Evolutionary conservation across 2,797 vertebrate species (phyloP).

Genomic region (Anas georgica): DNA sequence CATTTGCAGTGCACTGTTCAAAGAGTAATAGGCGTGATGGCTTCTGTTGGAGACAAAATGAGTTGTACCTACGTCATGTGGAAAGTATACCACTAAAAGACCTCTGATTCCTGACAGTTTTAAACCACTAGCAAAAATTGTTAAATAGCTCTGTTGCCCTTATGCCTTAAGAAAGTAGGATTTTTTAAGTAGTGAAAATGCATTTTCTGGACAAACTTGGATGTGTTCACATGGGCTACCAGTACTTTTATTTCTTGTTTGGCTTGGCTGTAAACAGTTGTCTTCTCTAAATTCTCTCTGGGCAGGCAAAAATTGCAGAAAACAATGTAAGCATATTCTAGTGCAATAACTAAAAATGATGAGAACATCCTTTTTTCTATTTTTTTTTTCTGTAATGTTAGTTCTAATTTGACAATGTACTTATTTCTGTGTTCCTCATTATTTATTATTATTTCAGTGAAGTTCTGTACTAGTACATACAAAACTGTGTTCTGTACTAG

Average conservation of each 20-base stretch:
- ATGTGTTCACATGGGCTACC: not conserved
- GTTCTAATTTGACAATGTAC: not conserved
- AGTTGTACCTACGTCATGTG: not conserved
- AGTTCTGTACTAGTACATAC: not conserved
- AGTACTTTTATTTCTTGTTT: not conserved
- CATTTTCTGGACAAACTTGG: conserved; percentile 2
- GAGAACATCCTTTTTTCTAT: not conserved
- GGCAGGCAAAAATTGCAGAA: not conserved
- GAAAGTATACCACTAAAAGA: conserved; percentile 24
- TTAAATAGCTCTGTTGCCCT: conserved; percentile 42
- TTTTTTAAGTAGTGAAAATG: conserved; percentile 16
- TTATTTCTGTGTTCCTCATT: not conserved
- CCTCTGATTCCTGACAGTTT: conserved; percentile 46
- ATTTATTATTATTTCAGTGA: not conserved
- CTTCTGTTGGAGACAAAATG: conserved; percentile 12
- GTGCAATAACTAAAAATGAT: not conserved
- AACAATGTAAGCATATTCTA: not conserved
- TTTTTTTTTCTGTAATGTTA: not conserved
- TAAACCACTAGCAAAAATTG: conserved; percentile 46
- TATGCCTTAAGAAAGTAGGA: not conserved
- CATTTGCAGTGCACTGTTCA: conserved; percentile 13
- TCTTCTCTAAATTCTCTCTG: not conserved
- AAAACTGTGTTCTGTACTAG: not conserved
- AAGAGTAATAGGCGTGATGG: conserved; percentile 23
- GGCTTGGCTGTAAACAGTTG: not conserved